Conservation (phyloP, 2,113 vertebrate genomes). For the Leucopsar rothschildi region DNA sequence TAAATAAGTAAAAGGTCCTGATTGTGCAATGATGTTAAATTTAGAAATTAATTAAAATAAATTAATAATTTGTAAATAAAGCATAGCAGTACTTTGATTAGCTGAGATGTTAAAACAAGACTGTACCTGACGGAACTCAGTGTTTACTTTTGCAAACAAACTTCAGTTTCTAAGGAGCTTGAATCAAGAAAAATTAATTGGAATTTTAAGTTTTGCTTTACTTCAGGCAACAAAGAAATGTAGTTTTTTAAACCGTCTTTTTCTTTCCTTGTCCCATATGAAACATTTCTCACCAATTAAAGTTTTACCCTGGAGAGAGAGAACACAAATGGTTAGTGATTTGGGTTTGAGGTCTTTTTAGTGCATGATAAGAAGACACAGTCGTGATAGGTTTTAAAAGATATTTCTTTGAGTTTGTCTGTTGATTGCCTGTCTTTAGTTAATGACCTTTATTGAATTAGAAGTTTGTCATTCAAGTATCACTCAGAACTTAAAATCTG, state of each 20-base stretch:
- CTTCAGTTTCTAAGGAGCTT: not conserved
- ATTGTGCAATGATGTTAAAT: not conserved
- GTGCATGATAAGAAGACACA: not conserved
- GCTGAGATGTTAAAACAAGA: not conserved
- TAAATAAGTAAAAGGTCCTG: not conserved
- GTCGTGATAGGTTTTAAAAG: not conserved
- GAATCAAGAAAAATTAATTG: not conserved
- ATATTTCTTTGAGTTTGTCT: not conserved
- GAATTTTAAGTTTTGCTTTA: not conserved
- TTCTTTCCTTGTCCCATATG: not conserved
- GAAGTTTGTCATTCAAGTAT: not conserved
- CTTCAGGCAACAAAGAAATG: not conserved
- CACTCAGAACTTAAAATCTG: not conserved
- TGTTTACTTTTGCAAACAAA: not conserved
- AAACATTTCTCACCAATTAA: not conserved
- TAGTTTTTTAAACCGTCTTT: not conserved
- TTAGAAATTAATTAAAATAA: not conserved
- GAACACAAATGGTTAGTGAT: not conserved
- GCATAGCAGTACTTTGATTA: slow-evolving; percentile 9
- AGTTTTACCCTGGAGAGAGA: not conserved
- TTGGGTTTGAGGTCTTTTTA: not conserved
- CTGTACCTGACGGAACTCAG: not conserved
- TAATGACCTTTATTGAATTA: not conserved
- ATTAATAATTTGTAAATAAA: not conserved
- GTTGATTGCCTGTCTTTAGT: not conserved